These are phyloP conservation scores for Aplocera efformata DNA, from an alignment of 2,888 invertebrate genomes.

Conservation along the genomic window DNA sequence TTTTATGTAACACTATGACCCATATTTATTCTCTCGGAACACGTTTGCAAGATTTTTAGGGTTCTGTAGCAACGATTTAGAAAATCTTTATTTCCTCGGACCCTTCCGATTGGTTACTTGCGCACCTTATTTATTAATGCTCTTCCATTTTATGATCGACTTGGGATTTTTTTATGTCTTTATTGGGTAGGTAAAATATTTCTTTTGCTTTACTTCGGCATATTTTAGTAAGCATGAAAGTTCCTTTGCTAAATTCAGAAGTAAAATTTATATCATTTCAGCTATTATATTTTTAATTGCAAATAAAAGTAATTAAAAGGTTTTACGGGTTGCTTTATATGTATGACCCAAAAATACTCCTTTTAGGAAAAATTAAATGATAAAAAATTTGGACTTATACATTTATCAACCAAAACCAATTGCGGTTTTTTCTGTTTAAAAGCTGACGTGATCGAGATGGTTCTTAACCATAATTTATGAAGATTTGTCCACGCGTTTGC, in stretches of 20 bases:
- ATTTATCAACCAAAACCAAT: no score
- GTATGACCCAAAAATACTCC: no score
- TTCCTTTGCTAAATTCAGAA: neutral
- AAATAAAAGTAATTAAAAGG: no score
- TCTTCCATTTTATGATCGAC: conserved; percentile 55
- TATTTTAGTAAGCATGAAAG: neutral
- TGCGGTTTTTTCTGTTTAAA: no score
- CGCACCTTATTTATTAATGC: conserved; percentile 63
- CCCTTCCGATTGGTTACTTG: conserved; percentile 53
- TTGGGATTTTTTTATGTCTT: conserved; percentile 51
- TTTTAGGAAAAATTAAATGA: no score
- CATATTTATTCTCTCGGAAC: conserved; percentile 69
- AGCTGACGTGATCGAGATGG: no score
- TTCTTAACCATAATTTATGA: no score
- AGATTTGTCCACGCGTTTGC: no score
- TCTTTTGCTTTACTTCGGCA: conserved; percentile 1
- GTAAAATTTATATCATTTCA: no score
- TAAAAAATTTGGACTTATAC: no score
- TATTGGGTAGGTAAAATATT: conserved; percentile 34
- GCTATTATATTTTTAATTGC: no score
- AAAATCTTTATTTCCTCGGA: conserved; percentile 70
- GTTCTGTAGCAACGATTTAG: conserved; percentile 69
- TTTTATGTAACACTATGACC: conserved; percentile 75
- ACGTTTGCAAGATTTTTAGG: conserved; percentile 70
- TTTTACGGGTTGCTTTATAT: no score